A percentile compares a stretch with the other conserved stretches of the same genome.
Conservation (phyloP, 2,797 vertebrate genomes). For the Oryzias dopingdopingensis region DNA sequence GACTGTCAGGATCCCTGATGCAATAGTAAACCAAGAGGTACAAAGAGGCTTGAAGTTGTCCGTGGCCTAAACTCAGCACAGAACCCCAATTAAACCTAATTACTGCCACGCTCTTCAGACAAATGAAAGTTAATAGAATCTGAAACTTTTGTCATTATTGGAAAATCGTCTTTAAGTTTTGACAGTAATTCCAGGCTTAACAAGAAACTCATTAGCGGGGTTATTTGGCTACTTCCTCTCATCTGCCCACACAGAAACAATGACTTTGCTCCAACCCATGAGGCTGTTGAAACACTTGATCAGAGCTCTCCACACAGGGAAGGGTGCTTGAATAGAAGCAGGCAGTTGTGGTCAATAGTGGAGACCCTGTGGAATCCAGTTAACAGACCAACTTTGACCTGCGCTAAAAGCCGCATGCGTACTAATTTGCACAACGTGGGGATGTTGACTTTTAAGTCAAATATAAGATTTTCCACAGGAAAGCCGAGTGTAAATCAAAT, state of each 20-base stretch:
- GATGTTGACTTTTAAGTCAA: constrained; percentile 5
- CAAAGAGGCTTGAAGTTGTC: constrained; percentile 65
- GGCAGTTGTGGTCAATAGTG: constrained; percentile 59
- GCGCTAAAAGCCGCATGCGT: constrained; percentile 24
- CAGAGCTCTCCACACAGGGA: constrained; percentile 41
- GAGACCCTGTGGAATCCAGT: constrained; percentile 30
- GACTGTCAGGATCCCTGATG: constrained; percentile 47
- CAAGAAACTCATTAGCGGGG: constrained; percentile 65
- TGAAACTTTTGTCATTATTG: constrained; percentile 67
- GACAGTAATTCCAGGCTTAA: constrained; percentile 63
- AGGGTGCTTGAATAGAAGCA: constrained; percentile 56
- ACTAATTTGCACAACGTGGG: background rate
- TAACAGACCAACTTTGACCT: constrained; percentile 43
- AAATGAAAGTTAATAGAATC: constrained; percentile 68
- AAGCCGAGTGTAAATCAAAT: too few relatives aligned
- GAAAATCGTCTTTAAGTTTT: constrained; percentile 63
- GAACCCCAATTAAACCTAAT: constrained; percentile 76
- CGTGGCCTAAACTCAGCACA: constrained; percentile 53
- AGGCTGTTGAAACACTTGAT: constrained; percentile 65
- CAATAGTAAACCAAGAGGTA: constrained; percentile 61
- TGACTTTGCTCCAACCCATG: constrained; percentile 53
- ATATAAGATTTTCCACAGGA: background rate
- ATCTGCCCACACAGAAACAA: constrained; percentile 66
- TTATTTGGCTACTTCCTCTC: constrained; percentile 58
- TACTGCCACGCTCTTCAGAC: constrained; percentile 56